Base-by-base conservation (phyloP, 2,113 vertebrate genomes). In the Gavia stellata region DNA sequence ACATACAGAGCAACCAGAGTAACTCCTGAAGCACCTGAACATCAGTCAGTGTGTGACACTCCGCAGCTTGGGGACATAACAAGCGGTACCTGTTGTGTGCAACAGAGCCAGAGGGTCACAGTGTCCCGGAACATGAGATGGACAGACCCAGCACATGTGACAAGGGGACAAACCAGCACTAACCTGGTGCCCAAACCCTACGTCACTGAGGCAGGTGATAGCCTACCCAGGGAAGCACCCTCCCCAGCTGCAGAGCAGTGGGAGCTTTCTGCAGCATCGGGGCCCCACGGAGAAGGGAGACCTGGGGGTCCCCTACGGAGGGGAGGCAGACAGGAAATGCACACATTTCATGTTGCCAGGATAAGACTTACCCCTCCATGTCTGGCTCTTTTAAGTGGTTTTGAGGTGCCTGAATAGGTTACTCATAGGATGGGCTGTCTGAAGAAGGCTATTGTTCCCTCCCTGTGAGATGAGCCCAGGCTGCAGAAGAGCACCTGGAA, bases 361-460 rank as follows among this genome's bases (percentile, higher is more conserved):
- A 5, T 38, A 36, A 38, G 5, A 10, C 5, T 58, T 3, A 38
- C 9, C 26, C 29, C 28, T 53, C n/a, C 0, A 0, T 24, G 8
- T 40, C 31, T 63, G 63, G 11, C 5, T 86, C 10, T 42, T 58
- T 25, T 3, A 8, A 67, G 56, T 8, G 14, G 9, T 23, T 88
- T 67, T 2, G 3, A 21, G 56, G n/a, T 81, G 44, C 49, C 42
- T 26, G 26, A n/a, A 42, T 7, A 15, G 33, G 29, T 50, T 55
- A 36, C 38, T 45, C 0, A 0, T 10, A 62, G 73, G 24, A 42
- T 1, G 0, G n/a, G 55, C 52, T 66, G 36, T 23, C 50, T 88
- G 62, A 70, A 44, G 56, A 24, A 71, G 10, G 34, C n/a, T 55
- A 58, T 7, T n/a, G 31, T 28, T 77, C 44, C 20, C 49, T 81